Evolutionary conservation across 2,113 vertebrate genomes (phyloP).

Genomic region (Tapirus terrestris): DNA sequence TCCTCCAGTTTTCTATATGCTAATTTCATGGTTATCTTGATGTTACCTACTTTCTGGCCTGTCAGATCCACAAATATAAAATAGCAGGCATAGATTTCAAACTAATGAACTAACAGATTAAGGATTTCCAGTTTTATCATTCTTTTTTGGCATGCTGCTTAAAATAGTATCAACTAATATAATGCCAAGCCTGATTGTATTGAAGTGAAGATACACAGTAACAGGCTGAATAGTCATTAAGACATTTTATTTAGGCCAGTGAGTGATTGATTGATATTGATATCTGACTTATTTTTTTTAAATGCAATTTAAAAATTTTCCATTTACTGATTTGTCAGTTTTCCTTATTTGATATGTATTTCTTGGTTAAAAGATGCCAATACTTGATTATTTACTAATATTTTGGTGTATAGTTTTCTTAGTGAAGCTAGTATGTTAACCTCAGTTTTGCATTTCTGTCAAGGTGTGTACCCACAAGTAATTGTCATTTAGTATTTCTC

Average conservation of each 20-base stretch:
- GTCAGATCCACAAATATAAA: slow-evolving; percentile 38
- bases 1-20: slow-evolving; percentile 7
- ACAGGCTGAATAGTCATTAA: background rate
- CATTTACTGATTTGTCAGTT: slow-evolving; percentile 46
- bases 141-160: slow-evolving; percentile 51
- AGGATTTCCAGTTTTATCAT: slow-evolving; percentile 24
- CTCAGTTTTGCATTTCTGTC: slow-evolving; percentile 45
- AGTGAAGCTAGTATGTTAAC: slow-evolving; percentile 24
- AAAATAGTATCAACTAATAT: slow-evolving; percentile 26
- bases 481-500: slow-evolving; percentile 30
- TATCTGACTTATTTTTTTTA: slow-evolving; percentile 48
- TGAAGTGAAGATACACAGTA: slow-evolving; percentile 35
- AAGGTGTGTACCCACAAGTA: background rate
- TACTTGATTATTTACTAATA: slow-evolving; percentile 41
- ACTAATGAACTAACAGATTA: slow-evolving; percentile 45
- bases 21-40: slow-evolving; percentile 34
- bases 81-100: slow-evolving; percentile 39
- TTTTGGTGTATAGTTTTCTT: slow-evolving; percentile 46
- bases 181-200: slow-evolving; percentile 17
- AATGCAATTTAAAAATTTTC: background rate
- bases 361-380: slow-evolving; percentile 26
- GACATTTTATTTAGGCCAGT: slow-evolving; percentile 48
- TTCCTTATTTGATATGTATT: slow-evolving; percentile 25
- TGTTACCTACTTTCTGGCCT: slow-evolving; percentile 4
- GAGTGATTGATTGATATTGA: background rate